Evolutionary conservation across 2,888 invertebrate species (phyloP), one percentile per base, ranked within the genome.

Genomic region (Aethes cnicana): DNA sequence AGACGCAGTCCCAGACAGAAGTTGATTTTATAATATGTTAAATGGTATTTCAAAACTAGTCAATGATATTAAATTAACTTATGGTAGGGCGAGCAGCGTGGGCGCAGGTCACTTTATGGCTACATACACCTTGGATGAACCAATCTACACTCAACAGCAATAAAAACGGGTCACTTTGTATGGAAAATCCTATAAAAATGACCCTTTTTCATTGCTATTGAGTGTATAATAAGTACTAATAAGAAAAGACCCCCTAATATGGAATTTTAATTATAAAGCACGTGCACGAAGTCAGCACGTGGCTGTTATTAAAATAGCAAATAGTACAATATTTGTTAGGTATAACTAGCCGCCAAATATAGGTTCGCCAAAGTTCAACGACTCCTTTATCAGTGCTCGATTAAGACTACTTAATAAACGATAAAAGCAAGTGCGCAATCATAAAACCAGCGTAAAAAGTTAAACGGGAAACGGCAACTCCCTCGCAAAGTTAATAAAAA

Each of bases 401-500:
- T 76, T 72, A 76, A 76, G 68, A 70, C 72, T 69, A 73, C 79
- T 81, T 73, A 74, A 76, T 77, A 78, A 77, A 69, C 75, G 77
- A 81, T 82, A 83, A 80, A 83, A 75, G 64, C 69, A 73, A 77
- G 73, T 71, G 73, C 70, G 69, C 69, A 66, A 62, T 63, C 67
- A 69, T 78, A 77, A 77, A 78, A 70, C 61, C 66, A 56, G 67
- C 69, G 70, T 72, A 73, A 74, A 74, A 82, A 81, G 71, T 76
- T 74, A 70, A 72, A 75, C 72, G 71, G 70, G 77, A 78, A 75
- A 80, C 58, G 68, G 69, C 61, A 61, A 65, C 76, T 68, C 55
- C 63, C 56, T 59, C 62, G 73, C 68, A 75, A 81, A 84, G 83
- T 86, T 86, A 82, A 84, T 85, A 86, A 87, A 86, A 85, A 85